Conservation (phyloP, 1,140 invertebrate genomes). For the Drosophila nebulosa region DNA sequence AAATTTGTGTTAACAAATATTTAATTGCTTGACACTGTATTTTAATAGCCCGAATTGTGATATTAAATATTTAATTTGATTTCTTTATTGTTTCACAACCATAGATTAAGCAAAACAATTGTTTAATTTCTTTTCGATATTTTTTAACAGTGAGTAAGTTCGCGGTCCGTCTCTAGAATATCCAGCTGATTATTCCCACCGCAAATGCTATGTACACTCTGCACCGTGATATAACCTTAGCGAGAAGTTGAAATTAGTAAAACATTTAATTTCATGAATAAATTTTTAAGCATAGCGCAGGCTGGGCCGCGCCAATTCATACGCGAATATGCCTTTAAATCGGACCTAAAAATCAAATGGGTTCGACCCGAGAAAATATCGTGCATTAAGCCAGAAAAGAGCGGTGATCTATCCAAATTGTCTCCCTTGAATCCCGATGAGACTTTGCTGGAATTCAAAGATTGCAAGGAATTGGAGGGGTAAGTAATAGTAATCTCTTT, state of each 20-base stretch:
- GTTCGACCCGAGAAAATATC: conserved; percentile 83
- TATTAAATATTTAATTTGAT: background rate
- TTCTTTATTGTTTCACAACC: too few species aligned
- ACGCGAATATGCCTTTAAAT: conserved; percentile 82
- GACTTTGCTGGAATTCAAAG: conserved; percentile 69
- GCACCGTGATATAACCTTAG: conserved; percentile 59
- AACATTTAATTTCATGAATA: conserved; percentile 58
- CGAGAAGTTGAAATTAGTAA: background rate
- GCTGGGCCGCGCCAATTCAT: conserved; percentile 58
- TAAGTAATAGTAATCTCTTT: conserved; percentile 54
- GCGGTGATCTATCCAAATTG: conserved; percentile 83
- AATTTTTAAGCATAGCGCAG: conserved; percentile 57
- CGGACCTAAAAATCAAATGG: conserved; percentile 86
- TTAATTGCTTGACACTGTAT: too few species aligned
- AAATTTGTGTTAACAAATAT: too few species aligned
- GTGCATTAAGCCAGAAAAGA: conserved; percentile 82
- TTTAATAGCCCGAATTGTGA: background rate
- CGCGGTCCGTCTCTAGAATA: background rate
- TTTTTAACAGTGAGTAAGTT: background rate
- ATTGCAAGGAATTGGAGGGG: conserved; percentile 83
- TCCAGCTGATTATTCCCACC: conserved; percentile 16
- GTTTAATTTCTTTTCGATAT: background rate
- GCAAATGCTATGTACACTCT: conserved; percentile 25
- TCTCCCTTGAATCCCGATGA: conserved; percentile 80
- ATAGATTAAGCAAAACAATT: too few species aligned